These are phyloP conservation scores for Mastomys natalensis DNA, from an alignment of 2,113 vertebrate species.

Conservation along the genomic window DNA sequence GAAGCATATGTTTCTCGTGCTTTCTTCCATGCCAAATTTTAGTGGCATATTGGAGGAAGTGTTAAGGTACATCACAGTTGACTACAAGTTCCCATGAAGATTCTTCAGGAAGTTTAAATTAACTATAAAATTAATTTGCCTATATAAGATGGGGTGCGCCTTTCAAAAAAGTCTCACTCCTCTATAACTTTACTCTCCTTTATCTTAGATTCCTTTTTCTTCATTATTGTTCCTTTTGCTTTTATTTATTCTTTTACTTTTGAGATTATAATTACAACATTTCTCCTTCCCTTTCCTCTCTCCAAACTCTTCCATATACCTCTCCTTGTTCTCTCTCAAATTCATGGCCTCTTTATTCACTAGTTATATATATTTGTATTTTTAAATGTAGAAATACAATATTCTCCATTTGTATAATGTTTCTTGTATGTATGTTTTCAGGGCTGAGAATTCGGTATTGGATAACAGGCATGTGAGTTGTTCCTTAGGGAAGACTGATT, in stretches of 20 bases:
- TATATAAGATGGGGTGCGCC: not conserved
- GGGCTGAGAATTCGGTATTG: not conserved
- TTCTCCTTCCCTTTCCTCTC: not conserved
- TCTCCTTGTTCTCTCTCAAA: not conserved
- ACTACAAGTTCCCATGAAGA: not conserved
- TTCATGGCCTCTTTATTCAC: not conserved
- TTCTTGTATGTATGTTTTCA: not conserved
- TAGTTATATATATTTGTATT: not conserved
- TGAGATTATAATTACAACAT: not conserved
- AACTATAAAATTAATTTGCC: conserved; percentile 39
- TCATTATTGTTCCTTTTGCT: not conserved
- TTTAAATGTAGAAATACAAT: not conserved
- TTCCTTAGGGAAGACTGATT: not conserved
- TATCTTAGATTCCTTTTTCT: not conserved
- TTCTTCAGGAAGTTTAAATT: conserved; percentile 25
- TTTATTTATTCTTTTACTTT: conserved; percentile 28
- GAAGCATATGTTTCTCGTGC: conserved; percentile 27
- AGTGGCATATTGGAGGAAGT: not conserved
- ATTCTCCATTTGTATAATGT: not conserved
- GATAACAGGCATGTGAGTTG: too few species aligned
- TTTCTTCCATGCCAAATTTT: not conserved
- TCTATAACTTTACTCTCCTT: not conserved
- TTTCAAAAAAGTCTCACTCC: not conserved
- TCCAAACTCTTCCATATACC: not conserved
- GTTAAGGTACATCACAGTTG: not conserved